Base-by-base conservation (phyloP, 1,140 invertebrate species). In the Scaptomyza montana region DNA sequence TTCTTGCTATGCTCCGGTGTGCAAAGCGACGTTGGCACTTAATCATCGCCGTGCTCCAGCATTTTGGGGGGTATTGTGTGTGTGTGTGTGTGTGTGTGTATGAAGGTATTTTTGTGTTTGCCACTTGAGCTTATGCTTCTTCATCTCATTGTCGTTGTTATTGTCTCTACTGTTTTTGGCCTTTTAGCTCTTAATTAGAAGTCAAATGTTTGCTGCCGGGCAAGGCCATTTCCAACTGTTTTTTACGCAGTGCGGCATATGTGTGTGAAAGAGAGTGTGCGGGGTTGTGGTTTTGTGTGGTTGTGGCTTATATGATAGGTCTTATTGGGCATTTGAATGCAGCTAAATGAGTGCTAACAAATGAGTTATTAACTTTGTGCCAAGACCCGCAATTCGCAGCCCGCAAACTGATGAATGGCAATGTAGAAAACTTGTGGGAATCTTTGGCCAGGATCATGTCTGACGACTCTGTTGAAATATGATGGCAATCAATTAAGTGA, bases 281-380 rank as follows among this genome's bases (percentile, higher is more conserved):
- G 54, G 30, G 36, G 46, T 25, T 49, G 47, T 33, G 25, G 36
- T n/a, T 41, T 21, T 5, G 30, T 13, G 50, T 21, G 47, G 51
- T 50, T 12, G 30, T 50, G 71, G 71, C 61, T 60, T 77, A 77
- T 80, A 80, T 78, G 78, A 74, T 66, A 50, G 67, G 12, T 70
- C 75, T 82, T 82, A 82, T 74, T 82, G 82, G 78, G 78, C 82
- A 87, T 82, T 89, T 79, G 72, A 82, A 82, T 78, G 78, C 78
- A 82, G 80, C 84, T 57, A 61, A 54, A 50, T 67, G 70, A 67
- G 70, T 53, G 81, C 63, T 49, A 76, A 89, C 84, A 87, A 82
- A 86, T 86, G 73, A 85, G 67, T 87, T 86, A 86, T 81, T 86
- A 86, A 86, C 59, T 74, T 65, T 70, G 59, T 72, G 78, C 53